Evolutionary conservation across 2,113 vertebrate species (phyloP), one percentile per base, ranked within the genome.

Genomic region (Colius striatus): DNA sequence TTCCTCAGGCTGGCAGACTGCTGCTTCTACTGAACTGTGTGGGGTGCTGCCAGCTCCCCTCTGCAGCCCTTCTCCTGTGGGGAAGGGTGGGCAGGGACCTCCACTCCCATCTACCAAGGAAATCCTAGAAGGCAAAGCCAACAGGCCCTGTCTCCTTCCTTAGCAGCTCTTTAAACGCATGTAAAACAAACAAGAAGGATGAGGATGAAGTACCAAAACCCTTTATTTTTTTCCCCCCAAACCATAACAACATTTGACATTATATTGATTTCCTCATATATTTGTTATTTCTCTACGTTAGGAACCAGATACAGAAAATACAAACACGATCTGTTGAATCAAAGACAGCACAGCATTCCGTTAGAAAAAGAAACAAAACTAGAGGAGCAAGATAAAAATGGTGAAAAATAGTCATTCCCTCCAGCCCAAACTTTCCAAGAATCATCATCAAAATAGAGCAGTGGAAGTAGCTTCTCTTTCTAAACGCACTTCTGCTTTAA

Each of bases 241-340:
- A 94, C 94, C 95, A 62, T 97, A 96, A 97, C 89, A 95, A 84
- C 96, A 92, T 95, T 96, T 90, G 96, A 97, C 96, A 96, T 96
- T 96, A 98, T 98, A 97, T 91, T 96, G 96, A 97, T 97, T 98
- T 97, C 94, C 94, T 93, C 94, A 92, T 95, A 97, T 95, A 98
- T 95, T 94, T 97, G 96, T 98, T 96, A 97, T 97, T 97, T 98
- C 90, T 98, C 97, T 98, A 98, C 94, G 67, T 95, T 58, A 95
- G 96, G 97, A 98, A 98, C 97, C 87, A 96, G 92, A 91, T 94
- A 98, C 97, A 97, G 96, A 97, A 94, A 97, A 96, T 97, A 98
- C 95, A 97, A 96, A 97, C 95, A 97, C 94, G 87, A 97, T 96
- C 95, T 92, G 89, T 92, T 95, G 95, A 97, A 95, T 95, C 80